Evolutionary conservation across 1,140 invertebrate species (phyloP).

Genomic region (Dendrolimus punctatus): DNA sequence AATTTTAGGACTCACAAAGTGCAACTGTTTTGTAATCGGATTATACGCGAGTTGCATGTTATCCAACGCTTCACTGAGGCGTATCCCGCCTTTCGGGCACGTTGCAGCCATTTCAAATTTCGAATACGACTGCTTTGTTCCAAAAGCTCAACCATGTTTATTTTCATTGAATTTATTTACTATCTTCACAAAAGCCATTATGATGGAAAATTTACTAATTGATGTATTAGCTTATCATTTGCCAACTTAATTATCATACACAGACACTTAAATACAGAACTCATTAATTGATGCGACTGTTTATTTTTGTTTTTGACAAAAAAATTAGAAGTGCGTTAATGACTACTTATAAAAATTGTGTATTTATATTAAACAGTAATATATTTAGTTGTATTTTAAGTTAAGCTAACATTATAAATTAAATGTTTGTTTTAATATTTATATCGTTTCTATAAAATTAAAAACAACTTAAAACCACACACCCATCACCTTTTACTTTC

Average conservation of each 20-base stretch:
- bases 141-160: constrained; percentile 35
- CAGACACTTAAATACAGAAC: too few species aligned
- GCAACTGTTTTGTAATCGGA: constrained; percentile 68
- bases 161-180: constrained; percentile 15
- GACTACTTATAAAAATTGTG: too few species aligned
- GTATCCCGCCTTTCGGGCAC: constrained; percentile 67
- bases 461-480: constrained; percentile 56
- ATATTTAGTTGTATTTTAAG: too few species aligned
- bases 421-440: constrained; percentile 4
- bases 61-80: constrained; percentile 65
- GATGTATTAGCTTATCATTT: too few species aligned
- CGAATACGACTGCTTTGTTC: constrained; percentile 20
- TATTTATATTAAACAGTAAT: too few species aligned
- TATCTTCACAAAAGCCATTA: constrained; percentile 10
- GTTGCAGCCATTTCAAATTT: constrained; percentile 34
- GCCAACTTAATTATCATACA: too few species aligned
- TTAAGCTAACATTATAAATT: too few species aligned
- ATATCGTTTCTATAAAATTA: constrained; percentile 13
- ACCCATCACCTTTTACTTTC: constrained; percentile 58
- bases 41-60: constrained; percentile 70
- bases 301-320: constrained; percentile 9
- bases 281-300: constrained; percentile 8
- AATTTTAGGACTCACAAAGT: constrained; percentile 64
- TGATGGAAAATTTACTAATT: not conserved
- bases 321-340: too few species aligned